These are phyloP conservation scores for Limulus polyphemus DNA, from an alignment of 2,888 invertebrate genomes.

Conservation along the genomic window DNA sequence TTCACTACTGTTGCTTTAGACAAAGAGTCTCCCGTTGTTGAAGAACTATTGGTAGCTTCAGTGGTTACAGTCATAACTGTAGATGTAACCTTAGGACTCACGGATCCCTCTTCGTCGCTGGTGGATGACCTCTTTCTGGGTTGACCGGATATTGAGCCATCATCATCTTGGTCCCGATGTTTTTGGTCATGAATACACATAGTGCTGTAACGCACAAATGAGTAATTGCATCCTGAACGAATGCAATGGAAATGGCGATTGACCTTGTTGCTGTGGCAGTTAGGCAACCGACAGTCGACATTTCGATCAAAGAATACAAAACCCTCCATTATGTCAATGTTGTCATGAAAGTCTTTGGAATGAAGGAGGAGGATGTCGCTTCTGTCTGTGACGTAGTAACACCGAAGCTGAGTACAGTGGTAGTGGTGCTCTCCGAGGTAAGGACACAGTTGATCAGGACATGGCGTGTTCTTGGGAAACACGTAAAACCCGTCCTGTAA, in stretches of 20 bases:
- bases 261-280: slow-evolving; percentile 55
- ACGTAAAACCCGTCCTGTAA: slow-evolving; percentile 34
- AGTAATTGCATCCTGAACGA: slow-evolving; percentile 54
- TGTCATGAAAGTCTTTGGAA: slow-evolving; percentile 71
- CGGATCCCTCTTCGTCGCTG: slow-evolving; percentile 14
- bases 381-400: slow-evolving; percentile 68
- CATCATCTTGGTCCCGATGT: slow-evolving; percentile 38
- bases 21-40: not conserved
- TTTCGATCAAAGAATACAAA: slow-evolving; percentile 69
- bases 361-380: slow-evolving; percentile 66
- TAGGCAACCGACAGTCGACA: slow-evolving; percentile 53
- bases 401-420: slow-evolving; percentile 69
- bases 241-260: slow-evolving; percentile 65
- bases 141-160: not conserved
- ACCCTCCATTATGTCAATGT: slow-evolving; percentile 65
- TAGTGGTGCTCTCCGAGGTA: slow-evolving; percentile 58
- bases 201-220: slow-evolving; percentile 58
- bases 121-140: slow-evolving; percentile 2
- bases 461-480: slow-evolving; percentile 41
- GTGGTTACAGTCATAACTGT: not conserved
- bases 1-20: slow-evolving; percentile 52
- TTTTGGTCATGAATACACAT: slow-evolving; percentile 60
- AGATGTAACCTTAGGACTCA: slow-evolving; percentile 7
- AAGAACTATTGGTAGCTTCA: not conserved
- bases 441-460: slow-evolving; percentile 62